These are phyloP conservation scores for Muntiacus muntjak DNA, from an alignment of 2,113 vertebrate species.

Conservation along the genomic window DNA sequence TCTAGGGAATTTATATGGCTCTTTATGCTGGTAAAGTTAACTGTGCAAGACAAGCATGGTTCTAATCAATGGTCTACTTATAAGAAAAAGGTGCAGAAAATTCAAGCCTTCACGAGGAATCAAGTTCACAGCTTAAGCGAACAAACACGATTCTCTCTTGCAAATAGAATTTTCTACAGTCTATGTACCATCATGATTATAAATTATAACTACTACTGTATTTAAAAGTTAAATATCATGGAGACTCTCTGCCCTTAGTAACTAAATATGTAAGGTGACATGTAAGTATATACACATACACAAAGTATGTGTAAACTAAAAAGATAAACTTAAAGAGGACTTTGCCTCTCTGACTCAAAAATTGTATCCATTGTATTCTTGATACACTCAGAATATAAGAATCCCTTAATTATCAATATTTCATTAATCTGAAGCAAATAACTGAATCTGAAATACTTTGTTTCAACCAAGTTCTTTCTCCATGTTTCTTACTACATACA, in stretches of 20 bases:
- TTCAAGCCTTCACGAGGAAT: not conserved
- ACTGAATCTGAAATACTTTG: not conserved
- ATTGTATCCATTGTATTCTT: not conserved
- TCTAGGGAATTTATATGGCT: not conserved
- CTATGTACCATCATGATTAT: not conserved
- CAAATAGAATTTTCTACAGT: slow-evolving; percentile 38
- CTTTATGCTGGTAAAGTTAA: not conserved
- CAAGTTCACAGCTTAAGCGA: not conserved
- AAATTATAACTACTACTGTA: not conserved
- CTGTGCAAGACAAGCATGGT: not conserved
- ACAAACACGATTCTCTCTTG: not conserved
- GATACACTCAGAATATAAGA: not conserved
- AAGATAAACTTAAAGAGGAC: slow-evolving; percentile 12
- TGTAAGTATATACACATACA: not conserved
- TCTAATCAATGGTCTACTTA: not conserved
- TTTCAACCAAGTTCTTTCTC: not conserved
- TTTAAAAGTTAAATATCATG: slow-evolving; percentile 33
- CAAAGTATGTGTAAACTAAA: not conserved
- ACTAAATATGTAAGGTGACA: slow-evolving; percentile 38
- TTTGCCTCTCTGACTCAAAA: not conserved
- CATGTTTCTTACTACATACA: not conserved
- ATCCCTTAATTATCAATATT: not conserved
- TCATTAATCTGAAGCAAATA: not conserved
- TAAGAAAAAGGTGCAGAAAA: not conserved
- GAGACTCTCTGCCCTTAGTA: not conserved